These are phyloP conservation scores for Rhogogaster chlorosoma DNA, from an alignment of 2,888 invertebrate species.

Conservation along the genomic window DNA sequence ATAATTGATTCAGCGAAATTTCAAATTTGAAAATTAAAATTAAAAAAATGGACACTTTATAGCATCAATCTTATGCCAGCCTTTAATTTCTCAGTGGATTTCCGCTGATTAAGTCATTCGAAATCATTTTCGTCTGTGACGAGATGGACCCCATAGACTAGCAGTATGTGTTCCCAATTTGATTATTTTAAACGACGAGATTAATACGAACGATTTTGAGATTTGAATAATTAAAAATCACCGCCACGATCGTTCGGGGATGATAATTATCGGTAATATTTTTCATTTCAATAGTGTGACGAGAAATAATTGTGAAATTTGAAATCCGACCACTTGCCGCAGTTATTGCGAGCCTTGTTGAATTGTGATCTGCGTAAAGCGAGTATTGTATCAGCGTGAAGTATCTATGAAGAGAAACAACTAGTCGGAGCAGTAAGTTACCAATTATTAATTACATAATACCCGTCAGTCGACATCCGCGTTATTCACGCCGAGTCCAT, in stretches of 20 bases:
- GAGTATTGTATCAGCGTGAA: neutral
- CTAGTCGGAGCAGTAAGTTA: constrained; percentile 17
- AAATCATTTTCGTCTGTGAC: neutral
- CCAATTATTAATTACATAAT: constrained; percentile 5
- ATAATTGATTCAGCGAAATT: neutral
- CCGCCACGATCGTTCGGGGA: neutral
- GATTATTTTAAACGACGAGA: neutral
- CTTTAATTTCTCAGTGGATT: neutral
- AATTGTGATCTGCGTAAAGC: neutral
- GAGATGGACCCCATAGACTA: neutral
- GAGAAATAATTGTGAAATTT: neutral
- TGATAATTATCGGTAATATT: neutral
- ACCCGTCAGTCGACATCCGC: neutral
- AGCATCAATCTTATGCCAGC: neutral
- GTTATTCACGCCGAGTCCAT: neutral
- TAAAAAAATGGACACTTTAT: neutral
- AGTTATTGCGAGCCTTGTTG: neutral
- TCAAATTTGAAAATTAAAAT: neutral
- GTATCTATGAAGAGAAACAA: neutral
- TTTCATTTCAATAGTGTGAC: neutral
- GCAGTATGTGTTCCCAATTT: neutral
- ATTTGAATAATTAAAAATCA: neutral
- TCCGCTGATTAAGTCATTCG: neutral
- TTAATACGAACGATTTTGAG: neutral
- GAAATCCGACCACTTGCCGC: neutral